phyloP scores from a whole-genome alignment of 2,113 vertebrate species.

The Pipa parva region DNA sequence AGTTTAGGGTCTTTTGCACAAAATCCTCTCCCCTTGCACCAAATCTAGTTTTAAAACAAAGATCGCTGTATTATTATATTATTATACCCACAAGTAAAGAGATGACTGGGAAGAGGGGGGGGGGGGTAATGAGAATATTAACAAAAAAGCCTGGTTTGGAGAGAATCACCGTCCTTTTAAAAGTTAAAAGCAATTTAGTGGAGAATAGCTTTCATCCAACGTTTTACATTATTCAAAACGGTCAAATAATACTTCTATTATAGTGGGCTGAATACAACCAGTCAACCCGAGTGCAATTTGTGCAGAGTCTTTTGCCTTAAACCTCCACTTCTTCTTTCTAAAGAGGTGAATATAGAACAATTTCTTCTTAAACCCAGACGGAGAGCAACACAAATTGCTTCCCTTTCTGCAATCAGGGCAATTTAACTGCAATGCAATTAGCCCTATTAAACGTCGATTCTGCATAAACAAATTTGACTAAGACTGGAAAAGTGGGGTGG shows the following conservation, averaged over 20 bases:
- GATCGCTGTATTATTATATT: too few species aligned
- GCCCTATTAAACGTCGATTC: slow-evolving; percentile 92
- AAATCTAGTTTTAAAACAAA: slow-evolving; percentile 74
- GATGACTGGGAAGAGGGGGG: slow-evolving; percentile 90
- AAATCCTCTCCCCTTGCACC: neutral
- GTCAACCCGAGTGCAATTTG: slow-evolving; percentile 96
- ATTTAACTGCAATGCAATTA: slow-evolving; percentile 97
- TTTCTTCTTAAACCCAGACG: slow-evolving; percentile 91
- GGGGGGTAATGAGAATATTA: slow-evolving; percentile 85
- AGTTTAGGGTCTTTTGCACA: neutral
- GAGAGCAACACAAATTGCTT: slow-evolving; percentile 91
- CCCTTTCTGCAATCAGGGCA: slow-evolving; percentile 95
- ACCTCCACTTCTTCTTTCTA: slow-evolving; percentile 89
- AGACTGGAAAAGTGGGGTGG: slow-evolving; percentile 77
- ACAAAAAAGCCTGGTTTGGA: slow-evolving; percentile 85
- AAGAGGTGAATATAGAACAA: slow-evolving; percentile 96
- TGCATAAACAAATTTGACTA: slow-evolving; percentile 94
- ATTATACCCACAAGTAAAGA: slow-evolving; percentile 58
- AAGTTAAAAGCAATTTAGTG: slow-evolving; percentile 99
- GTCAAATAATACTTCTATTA: slow-evolving; percentile 98
- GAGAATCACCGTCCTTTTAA: slow-evolving; percentile 93
- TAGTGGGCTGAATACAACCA: slow-evolving; percentile 93
- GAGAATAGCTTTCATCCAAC: slow-evolving; percentile 88
- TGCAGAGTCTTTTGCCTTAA: slow-evolving; percentile 86
- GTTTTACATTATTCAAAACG: slow-evolving; percentile 97